phyloP scores from a whole-genome alignment of 2,888 invertebrate species.

The Morpho achilles region DNA sequence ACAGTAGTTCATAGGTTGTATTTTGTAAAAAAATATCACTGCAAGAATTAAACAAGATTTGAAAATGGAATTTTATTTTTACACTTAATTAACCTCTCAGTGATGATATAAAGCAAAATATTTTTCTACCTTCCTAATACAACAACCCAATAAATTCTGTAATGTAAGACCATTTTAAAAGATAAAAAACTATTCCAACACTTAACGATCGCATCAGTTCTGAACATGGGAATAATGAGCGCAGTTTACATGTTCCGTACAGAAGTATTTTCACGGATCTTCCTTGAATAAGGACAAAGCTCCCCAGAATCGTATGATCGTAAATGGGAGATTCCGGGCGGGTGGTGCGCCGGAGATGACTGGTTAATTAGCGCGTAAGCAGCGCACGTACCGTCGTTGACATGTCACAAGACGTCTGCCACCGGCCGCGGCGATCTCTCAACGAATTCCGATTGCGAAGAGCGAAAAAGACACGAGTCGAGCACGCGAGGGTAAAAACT shows the following conservation, averaged over 20 bases:
- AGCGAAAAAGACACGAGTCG: constrained; percentile 78
- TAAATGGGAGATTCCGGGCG: constrained; percentile 47
- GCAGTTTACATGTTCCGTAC: constrained; percentile 52
- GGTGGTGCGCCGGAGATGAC: constrained; percentile 50
- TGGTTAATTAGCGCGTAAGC: constrained; percentile 73
- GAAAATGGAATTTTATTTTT: no score
- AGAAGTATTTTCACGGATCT: constrained; percentile 60
- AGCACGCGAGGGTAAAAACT: constrained; percentile 71
- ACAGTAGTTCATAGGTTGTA: no score
- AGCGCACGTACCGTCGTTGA: constrained; percentile 68
- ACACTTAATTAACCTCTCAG: no score
- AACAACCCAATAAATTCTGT: neutral
- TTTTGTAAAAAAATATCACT: no score
- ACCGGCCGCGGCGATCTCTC: constrained; percentile 76
- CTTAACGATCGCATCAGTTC: neutral
- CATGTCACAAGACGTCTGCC: constrained; percentile 78
- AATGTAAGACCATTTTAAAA: constrained; percentile 1
- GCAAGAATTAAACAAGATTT: no score
- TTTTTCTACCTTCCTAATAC: no score
- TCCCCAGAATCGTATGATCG: constrained; percentile 48
- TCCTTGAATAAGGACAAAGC: constrained; percentile 59
- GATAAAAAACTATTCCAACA: neutral
- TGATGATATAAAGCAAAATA: no score
- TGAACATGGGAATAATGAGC: constrained; percentile 49
- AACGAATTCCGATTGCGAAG: constrained; percentile 75